Evolutionary conservation across 2,113 vertebrate species (phyloP).

Genomic region (Phycodurus eques): DNA sequence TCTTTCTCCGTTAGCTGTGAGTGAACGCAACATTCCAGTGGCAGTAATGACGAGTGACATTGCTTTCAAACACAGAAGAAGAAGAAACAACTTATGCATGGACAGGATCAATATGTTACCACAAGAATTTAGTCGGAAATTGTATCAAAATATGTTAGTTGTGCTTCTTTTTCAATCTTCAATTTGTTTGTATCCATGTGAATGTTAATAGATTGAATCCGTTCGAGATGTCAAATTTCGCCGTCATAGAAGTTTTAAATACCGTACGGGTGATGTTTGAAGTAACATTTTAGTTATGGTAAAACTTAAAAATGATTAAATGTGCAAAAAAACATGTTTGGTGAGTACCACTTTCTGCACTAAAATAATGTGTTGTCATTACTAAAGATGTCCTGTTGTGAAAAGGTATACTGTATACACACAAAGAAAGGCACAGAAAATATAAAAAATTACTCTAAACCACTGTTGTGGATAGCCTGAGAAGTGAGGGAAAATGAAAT

Average conservation of each 20-base stretch:
- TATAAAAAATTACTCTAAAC: too few relatives aligned
- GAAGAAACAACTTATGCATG: not conserved
- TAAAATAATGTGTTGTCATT: too few relatives aligned
- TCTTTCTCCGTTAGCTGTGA: conserved; percentile 50
- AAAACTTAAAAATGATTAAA: too few relatives aligned
- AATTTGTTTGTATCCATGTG: not conserved
- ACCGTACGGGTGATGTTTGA: not conserved
- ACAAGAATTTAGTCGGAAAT: not conserved
- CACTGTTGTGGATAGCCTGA: too few relatives aligned
- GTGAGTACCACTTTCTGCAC: too few relatives aligned
- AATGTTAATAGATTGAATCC: not conserved
- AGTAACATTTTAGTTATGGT: too few relatives aligned
- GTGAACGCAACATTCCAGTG: not conserved
- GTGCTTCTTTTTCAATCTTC: not conserved
- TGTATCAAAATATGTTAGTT: not conserved
- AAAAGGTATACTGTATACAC: too few relatives aligned
- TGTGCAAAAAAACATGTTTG: too few relatives aligned
- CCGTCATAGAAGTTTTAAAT: not conserved
- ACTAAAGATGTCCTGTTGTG: too few relatives aligned
- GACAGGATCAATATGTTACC: not conserved
- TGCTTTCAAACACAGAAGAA: not conserved
- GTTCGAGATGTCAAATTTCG: too few relatives aligned
- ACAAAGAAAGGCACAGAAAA: too few relatives aligned
- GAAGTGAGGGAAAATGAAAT: not conserved
- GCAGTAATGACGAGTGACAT: not conserved